Evolutionary conservation across 1,140 invertebrate genomes (phyloP).

Genomic region (Rhopalosiphum maidis): DNA sequence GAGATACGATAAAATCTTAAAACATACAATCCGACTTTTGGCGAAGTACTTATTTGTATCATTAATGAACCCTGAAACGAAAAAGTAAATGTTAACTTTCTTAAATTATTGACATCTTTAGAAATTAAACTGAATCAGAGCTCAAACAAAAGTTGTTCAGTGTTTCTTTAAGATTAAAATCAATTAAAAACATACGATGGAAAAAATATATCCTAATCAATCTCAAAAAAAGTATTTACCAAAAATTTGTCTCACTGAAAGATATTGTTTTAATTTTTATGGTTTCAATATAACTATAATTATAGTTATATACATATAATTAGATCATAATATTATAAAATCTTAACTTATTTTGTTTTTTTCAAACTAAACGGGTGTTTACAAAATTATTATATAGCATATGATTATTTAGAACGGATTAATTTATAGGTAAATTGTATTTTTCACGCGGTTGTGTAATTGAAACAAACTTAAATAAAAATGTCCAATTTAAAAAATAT

Average conservation of each 20-base stretch:
- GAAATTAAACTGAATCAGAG: not conserved
- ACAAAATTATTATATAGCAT: no score
- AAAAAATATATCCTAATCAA: not conserved
- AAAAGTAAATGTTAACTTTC: not conserved
- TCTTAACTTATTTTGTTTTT: no score
- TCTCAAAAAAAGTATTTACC: not conserved
- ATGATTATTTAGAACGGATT: no score
- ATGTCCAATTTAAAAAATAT: no score
- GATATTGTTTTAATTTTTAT: not conserved
- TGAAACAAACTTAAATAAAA: no score
- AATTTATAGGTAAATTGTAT: no score
- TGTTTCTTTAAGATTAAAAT: slow-evolving; percentile 21
- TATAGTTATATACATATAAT: no score
- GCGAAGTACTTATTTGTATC: not conserved
- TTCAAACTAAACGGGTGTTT: no score
- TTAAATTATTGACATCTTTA: not conserved
- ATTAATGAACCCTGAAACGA: not conserved
- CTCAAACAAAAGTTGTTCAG: not conserved
- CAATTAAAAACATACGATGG: not conserved
- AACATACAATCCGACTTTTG: not conserved
- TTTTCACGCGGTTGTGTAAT: no score
- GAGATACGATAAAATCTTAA: not conserved
- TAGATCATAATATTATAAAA: not conserved
- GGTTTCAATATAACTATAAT: no score
- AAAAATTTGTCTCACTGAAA: not conserved